phyloP scores from a whole-genome alignment of 2,888 invertebrate genomes.

The Incurvaria masculella region DNA sequence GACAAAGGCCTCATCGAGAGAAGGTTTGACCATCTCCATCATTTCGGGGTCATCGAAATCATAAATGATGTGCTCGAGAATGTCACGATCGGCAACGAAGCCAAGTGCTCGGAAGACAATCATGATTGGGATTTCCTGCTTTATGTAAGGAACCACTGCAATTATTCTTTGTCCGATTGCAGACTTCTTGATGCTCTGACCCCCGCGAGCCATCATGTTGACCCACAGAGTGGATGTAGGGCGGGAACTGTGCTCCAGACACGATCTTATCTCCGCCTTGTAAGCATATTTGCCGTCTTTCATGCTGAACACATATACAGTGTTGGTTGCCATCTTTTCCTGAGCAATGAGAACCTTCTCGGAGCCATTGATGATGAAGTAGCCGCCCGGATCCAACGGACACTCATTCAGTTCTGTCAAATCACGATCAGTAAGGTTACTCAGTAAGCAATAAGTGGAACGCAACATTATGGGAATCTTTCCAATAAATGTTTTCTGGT shows the following conservation, averaged over 20 bases:
- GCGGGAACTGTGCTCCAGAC: slow-evolving; percentile 68
- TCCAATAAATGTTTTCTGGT: slow-evolving; percentile 71
- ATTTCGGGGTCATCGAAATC: slow-evolving; percentile 99
- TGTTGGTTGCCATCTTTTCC: slow-evolving; percentile 99
- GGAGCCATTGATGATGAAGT: slow-evolving; percentile 99
- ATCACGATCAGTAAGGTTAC: slow-evolving; percentile 96
- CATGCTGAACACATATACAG: slow-evolving; percentile 99
- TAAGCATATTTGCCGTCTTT: slow-evolving; percentile 99
- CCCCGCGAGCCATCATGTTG: slow-evolving; percentile 99
- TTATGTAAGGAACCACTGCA: slow-evolving; percentile 97
- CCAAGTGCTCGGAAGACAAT: slow-evolving; percentile 99
- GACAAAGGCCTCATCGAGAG: slow-evolving; percentile 98
- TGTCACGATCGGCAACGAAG: slow-evolving; percentile 99
- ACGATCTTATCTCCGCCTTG: slow-evolving; percentile 96
- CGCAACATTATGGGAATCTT: slow-evolving; percentile 99
- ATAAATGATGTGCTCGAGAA: slow-evolving; percentile 98
- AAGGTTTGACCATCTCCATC: slow-evolving; percentile 99
- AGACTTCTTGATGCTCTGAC: slow-evolving; percentile 97
- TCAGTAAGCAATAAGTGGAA: slow-evolving; percentile 94
- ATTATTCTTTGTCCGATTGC: slow-evolving; percentile 99
- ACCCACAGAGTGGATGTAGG: slow-evolving; percentile 99
- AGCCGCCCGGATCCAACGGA: slow-evolving; percentile 98
- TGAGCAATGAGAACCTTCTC: slow-evolving; percentile 99
- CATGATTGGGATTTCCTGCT: slow-evolving; percentile 99
- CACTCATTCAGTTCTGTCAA: slow-evolving; percentile 99